Evolutionary conservation across 2,888 invertebrate species (phyloP).

Genomic region (Drosophila picticornis): DNA sequence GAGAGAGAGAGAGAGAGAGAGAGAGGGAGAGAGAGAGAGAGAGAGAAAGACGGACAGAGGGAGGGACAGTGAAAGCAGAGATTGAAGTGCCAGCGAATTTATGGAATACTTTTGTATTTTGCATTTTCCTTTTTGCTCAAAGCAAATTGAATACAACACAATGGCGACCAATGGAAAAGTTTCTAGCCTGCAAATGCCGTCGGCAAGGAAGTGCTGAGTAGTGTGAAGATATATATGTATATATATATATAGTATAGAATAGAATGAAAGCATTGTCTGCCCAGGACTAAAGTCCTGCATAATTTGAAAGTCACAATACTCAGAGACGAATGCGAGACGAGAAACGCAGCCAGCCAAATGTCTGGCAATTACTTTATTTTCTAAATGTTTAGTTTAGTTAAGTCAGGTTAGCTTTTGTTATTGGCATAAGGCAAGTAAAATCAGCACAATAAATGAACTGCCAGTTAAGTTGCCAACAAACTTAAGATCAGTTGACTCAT

Average conservation of each 20-base stretch:
- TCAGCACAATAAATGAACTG: constrained; percentile 35
- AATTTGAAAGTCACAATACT: constrained; percentile 42
- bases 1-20: background rate
- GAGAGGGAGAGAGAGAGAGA: too few relatives aligned
- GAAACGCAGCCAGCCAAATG: constrained; percentile 12
- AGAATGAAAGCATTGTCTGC: constrained; percentile 36
- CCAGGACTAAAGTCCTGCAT: constrained; percentile 25
- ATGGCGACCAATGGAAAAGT: constrained; percentile 48
- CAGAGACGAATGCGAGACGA: constrained; percentile 1
- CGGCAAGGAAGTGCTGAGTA: constrained; percentile 35
- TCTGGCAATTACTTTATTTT: constrained; percentile 27
- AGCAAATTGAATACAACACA: constrained; percentile 78
- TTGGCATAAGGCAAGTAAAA: constrained; percentile 3
- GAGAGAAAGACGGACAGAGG: too few relatives aligned
- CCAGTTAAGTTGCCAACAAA: background rate
- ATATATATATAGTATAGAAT: too few relatives aligned
- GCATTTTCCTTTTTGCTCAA: constrained; percentile 39
- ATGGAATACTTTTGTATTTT: constrained; percentile 69
- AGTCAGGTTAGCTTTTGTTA: constrained; percentile 1
- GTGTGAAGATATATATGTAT: constrained; percentile 20
- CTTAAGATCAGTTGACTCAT: background rate
- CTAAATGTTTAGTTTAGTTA: constrained; percentile 23
- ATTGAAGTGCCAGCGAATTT: constrained; percentile 79
- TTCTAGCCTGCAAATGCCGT: constrained; percentile 24
- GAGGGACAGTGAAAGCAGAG: constrained; percentile 28